Base-by-base conservation (phyloP, 2,888 invertebrate species). In the Eulithis testata region DNA sequence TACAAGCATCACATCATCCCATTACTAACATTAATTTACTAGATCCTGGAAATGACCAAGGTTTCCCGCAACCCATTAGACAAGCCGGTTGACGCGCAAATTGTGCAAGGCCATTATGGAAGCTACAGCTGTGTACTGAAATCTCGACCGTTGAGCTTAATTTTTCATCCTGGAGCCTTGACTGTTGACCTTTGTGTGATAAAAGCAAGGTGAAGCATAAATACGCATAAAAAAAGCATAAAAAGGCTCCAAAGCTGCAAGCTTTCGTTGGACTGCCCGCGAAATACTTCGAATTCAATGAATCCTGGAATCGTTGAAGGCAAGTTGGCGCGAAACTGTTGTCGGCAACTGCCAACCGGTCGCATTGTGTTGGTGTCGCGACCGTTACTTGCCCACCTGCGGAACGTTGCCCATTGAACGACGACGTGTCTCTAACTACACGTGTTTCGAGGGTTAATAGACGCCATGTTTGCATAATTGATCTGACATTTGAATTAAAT, bases 361-460 rank as follows among this genome's bases (percentile, higher is more conserved):
- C 79, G 75, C 77, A 78, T 80, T 82, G 82, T 78, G 73, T 72
- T 72, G 71, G 82, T 78, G 71, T 72, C 72, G 72, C 82, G 86
- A 89, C 92, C 91, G 92, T 92, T 93, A 92, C 76, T 84, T 83
- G 86, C 87, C 90, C 91, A 92, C 91, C 91, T 91, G 92, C 90
- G 80, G 78, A 77, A 78, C 81, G 79, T 78, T 87, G 87, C 87
- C 83, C 90, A 92, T 80, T 90, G 91, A 90, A 86, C 89, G 84
- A 87, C 86, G 91, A 89, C 91, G 85, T 79, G 62, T 65, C 75
- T 77, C 75, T 49, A 40, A 40, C 49, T 73, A 66, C 87, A 87
- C 85, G 85, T 84, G 86, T 81, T 71, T 73, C 59, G 74, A 79
- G 79, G 80, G 78, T 78, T 79, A 79, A 77, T 78, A 76, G 69